Evolutionary conservation across 2,797 vertebrate species (phyloP).

Genomic region (Sebastes taczanowskii): DNA sequence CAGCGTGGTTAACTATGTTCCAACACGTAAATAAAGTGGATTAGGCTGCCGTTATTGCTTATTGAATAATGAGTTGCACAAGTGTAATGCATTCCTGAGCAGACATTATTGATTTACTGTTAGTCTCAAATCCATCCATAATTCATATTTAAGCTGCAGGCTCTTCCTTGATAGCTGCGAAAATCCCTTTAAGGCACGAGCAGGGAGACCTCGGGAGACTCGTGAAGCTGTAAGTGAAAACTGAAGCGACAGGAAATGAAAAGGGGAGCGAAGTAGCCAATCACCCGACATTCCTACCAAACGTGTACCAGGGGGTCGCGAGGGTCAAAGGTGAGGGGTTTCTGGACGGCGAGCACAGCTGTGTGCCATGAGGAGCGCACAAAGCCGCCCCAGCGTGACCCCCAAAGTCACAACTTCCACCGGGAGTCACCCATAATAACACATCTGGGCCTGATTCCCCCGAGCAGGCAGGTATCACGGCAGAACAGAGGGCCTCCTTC

Average conservation of each 20-base stretch:
- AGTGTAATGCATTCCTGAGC: constrained; percentile 60
- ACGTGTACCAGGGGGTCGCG: constrained; percentile 66
- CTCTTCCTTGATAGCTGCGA: constrained; percentile 61
- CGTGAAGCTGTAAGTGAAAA: constrained; percentile 56
- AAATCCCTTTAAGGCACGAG: constrained; percentile 63
- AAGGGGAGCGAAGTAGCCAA: constrained; percentile 75
- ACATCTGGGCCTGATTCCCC: constrained; percentile 84
- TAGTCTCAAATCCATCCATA: constrained; percentile 69
- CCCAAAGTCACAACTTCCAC: constrained; percentile 68
- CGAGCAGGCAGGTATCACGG: constrained; percentile 65
- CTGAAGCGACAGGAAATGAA: constrained; percentile 78
- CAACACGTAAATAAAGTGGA: constrained; percentile 52
- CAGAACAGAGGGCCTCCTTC: constrained; percentile 75
- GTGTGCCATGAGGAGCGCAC: constrained; percentile 79
- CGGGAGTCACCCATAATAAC: constrained; percentile 75
- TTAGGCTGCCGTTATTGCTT: constrained; percentile 56
- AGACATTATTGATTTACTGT: constrained; percentile 77
- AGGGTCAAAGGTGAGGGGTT: constrained; percentile 75
- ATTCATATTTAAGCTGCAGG: constrained; percentile 73
- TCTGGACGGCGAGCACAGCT: constrained; percentile 77
- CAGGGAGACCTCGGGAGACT: constrained; percentile 42
- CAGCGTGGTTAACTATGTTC: constrained; percentile 55
- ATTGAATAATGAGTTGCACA: constrained; percentile 64
- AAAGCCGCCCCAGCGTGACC: constrained; percentile 72
- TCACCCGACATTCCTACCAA: constrained; percentile 74